Base-by-base conservation (phyloP, 23 tunicate species). In the Styela plicata region DNA sequence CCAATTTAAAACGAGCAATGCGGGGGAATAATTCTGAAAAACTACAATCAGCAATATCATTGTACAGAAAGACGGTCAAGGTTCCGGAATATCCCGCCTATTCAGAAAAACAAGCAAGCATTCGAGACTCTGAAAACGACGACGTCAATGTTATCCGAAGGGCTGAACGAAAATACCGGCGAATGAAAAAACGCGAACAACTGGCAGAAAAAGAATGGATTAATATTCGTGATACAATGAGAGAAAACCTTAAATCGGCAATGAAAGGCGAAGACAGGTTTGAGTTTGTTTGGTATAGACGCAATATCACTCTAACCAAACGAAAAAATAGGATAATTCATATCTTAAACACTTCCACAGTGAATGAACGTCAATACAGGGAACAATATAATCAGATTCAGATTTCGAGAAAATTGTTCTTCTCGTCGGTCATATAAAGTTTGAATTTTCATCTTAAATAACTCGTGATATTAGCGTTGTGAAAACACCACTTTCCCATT, bases 241-340 rank as follows among this genome's bases (percentile, higher is more conserved):
- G 79, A 69, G 79, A 52, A 53, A 85, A 85, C 36, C 66, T 90
- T 7, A 81, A 74, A 52, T 31, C 83, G 2, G 76, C 96, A 21
- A 85, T 90, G 78, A 22, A 74, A 2, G 74, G 70, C 24, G 79
- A 80, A 2, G 96, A 90, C 74, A 85, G 96, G 96, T 90, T 21
- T 23, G 84, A 20, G 1, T 44, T 44, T 44, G 13, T 44, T 44
- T 7, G 7, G 57, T 44, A 44, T 44, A 44, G n/a, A n/a, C n/a
- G n/a, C n/a, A n/a, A n/a, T n/a, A n/a, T n/a, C n/a, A n/a, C n/a
- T n/a, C n/a, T n/a, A n/a, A n/a, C n/a, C n/a, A n/a, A n/a, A n/a
- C n/a, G n/a, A n/a, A n/a, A n/a, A n/a, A n/a, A n/a, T n/a, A n/a
- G n/a, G n/a, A n/a, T n/a, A n/a, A n/a, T n/a, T n/a, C n/a, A n/a